Evolutionary conservation across 1,140 invertebrate genomes (phyloP).

Genomic region (Cotesia typhae): DNA sequence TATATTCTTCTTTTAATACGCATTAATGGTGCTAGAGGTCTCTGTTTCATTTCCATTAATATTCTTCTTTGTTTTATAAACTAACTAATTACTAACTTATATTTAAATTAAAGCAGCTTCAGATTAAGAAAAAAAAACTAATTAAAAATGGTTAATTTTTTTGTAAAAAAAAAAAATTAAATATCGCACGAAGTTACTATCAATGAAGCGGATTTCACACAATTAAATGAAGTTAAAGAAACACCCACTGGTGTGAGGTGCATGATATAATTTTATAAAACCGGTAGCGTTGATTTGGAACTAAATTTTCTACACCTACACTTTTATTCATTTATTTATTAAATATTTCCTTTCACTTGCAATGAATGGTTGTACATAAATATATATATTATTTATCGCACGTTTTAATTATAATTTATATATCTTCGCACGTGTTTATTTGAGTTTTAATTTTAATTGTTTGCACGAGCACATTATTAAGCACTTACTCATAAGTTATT

Average conservation of each 20-base stretch:
- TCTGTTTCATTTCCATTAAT: no score
- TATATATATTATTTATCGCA: not conserved
- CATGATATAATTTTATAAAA: slow-evolving; percentile 25
- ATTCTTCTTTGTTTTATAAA: no score
- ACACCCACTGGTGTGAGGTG: slow-evolving; percentile 16
- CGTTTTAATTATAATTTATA: not conserved
- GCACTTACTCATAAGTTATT: not conserved
- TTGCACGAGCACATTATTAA: not conserved
- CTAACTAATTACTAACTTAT: no score
- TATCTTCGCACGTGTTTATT: slow-evolving; percentile 1
- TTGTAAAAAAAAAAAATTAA: slow-evolving; percentile 1
- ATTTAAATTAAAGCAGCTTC: no score
- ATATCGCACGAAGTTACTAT: slow-evolving; percentile 30
- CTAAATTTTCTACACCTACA: not conserved
- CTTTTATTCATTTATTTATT: not conserved
- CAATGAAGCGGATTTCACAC: not conserved
- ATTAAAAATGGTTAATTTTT: not conserved
- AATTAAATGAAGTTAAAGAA: not conserved
- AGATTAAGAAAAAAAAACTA: not conserved
- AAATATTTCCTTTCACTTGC: no score
- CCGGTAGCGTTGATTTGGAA: slow-evolving; percentile 28
- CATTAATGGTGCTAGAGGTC: no score
- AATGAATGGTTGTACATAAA: no score
- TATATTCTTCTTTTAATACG: no score
- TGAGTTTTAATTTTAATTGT: not conserved